Base-by-base conservation (phyloP, 1,140 invertebrate species). In the Pectinophora gossypiella region DNA sequence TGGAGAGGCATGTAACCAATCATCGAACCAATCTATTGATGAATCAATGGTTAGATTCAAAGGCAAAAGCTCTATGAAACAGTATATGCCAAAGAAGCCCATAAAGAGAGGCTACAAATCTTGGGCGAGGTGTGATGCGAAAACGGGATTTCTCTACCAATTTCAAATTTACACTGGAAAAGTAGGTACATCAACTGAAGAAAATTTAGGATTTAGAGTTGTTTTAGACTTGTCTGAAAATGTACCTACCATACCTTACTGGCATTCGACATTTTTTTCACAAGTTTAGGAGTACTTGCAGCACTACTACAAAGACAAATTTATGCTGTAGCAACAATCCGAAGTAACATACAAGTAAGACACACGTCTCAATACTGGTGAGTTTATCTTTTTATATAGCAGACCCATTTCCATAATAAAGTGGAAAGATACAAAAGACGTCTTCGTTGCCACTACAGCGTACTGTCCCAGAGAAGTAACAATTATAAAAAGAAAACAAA, bases 201-300 rank as follows among this genome's bases (percentile, higher is more conserved):
- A 38, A 10, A 15, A 15, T 38, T 15, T 38, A 10, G 36, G 36
- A 38, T 38, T 7, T 15, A 38, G 13, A 38, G 36, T 38, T 7
- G 36, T 38, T 5, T 7, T n/a, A n/a, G 13, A 9, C 5, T 38
- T 38, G 13, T n/a, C 7, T 5, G 13, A 15, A 38, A 38, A 38
- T 27, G 23, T 27, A n/a, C 23, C 23, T 6, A 27, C 23, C 23
- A 6, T 27, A 27, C 23, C n/a, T n/a, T n/a, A n/a, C n/a, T 87
- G 16, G 73, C 61, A 60, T 84, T 87, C 48, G 81, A 88, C 53
- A 87, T 87, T 51, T 87, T 62, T 76, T 88, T 87, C 66, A 75
- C 56, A 44, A 64, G 59, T 22, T 23, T 23, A 10, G 4, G 55
- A 35, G 52, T 88, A 12, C 45, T 87, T 54, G 36, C 74, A 23